Evolutionary conservation across 35 echinoderm and acorn worm genomes (phyloP), one percentile per base, ranked within the genome.

Genomic region (Diadema setosum): DNA sequence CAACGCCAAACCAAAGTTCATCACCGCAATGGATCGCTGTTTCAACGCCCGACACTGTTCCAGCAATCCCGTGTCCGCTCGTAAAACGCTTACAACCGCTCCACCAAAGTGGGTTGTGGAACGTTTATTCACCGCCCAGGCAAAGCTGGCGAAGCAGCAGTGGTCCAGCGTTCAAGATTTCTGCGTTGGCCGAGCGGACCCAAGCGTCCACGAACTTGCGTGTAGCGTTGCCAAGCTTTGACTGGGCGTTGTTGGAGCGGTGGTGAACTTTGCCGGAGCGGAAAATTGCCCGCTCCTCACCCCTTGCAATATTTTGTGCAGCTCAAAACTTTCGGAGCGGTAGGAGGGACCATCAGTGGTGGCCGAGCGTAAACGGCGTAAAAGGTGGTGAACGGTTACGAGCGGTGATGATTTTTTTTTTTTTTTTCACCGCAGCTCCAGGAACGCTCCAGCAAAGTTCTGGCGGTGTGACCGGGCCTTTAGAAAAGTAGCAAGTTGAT

Each of bases 281-380:
- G 60, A 65, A 65, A 65, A 65, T 30, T 65, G 20, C 60, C 60
- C 60, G 60, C 60, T 29, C 60, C 60, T 65, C 60, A 65, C 60
- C 60, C 20, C 56, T 8, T n/a, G 49, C 60, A 65, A 65, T 65
- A 65, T 65, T 65, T 65, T 65, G 60, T 65, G 60, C 60, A 65
- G 60, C 60, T 65, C 60, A 65, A 65, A 65, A 65, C 60, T 65
- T 65, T 65, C 60, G 49, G 49, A 55, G 49, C 49, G 49, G 49
- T 55, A 55, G 60, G 60, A 65, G 60, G 60, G 60, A 65, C 60
- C 60, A 65, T 65, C 60, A 65, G 60, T 33, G 60, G 60, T 65
- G 60, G 60, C 60, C 60, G 74, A 80, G 74, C 43, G 35, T 80
- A 80, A 26, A 80, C 35, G 74, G 35, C 74, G 43, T 80, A 65